Percentiles rank a stretch among this genome's conserved stretches.
Conservation (phyloP, 2,888 invertebrate species). For the Acheta domesticus region DNA sequence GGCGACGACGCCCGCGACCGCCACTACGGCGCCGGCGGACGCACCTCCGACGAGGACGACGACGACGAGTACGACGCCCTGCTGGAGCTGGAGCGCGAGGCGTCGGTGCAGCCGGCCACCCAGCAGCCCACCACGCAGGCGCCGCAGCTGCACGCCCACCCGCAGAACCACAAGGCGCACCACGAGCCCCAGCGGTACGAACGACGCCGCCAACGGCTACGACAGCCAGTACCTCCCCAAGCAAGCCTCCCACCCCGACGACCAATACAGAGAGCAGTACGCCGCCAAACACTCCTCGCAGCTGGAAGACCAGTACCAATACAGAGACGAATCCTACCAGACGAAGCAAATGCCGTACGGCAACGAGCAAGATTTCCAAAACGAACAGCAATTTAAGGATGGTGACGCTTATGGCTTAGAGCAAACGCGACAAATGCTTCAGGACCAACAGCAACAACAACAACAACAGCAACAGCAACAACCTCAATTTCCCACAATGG, state of each 20-base stretch:
- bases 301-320: not conserved
- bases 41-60: not conserved
- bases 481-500: not conserved
- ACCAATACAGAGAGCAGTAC: too few species aligned
- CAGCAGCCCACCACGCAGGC: not conserved
- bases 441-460: not conserved
- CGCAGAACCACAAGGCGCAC: too few species aligned
- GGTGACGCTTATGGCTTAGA: too few species aligned
- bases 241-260: too few species aligned
- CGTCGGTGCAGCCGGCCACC: conserved; percentile 20
- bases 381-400: too few species aligned
- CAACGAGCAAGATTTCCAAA: too few species aligned
- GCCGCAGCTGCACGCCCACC: not conserved
- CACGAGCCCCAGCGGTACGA: not conserved
- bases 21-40: not conserved
- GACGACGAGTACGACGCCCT: not conserved
- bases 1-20: not conserved
- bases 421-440: not conserved
- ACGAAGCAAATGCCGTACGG: not conserved
- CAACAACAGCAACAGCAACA: not conserved
- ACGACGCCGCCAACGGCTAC: not conserved
- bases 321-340: not conserved
- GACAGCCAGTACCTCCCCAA: not conserved
- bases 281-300: not conserved
- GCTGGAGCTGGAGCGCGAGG: conserved; percentile 23